Evolutionary conservation across 2,113 vertebrate species (phyloP).

Genomic region (Taurulus bubalis): DNA sequence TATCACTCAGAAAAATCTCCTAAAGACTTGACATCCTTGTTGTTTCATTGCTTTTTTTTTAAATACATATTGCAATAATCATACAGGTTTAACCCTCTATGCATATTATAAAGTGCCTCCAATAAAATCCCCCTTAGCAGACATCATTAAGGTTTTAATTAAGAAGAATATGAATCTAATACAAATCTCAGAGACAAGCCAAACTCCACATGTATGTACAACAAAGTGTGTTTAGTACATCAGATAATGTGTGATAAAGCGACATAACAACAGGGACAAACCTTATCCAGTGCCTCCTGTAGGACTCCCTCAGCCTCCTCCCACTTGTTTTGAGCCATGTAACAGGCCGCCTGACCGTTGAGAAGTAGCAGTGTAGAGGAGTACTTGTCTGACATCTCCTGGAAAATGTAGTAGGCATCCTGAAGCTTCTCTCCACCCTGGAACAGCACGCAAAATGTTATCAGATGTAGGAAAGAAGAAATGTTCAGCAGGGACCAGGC

Average conservation of each 20-base stretch:
- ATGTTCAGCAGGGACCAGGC: neutral
- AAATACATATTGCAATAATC: no score
- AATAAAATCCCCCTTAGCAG: neutral
- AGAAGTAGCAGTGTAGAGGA: slow-evolving; percentile 92
- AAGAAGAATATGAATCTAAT: neutral
- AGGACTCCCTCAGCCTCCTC: slow-evolving; percentile 93
- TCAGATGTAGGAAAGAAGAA: neutral
- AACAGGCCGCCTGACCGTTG: slow-evolving; percentile 91
- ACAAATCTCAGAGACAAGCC: neutral
- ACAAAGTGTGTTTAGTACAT: neutral
- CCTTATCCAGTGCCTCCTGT: slow-evolving; percentile 84
- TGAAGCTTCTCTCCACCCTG: slow-evolving; percentile 97
- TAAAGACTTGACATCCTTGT: neutral
- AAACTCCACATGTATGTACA: neutral
- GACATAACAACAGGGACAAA: neutral
- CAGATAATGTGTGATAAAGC: neutral
- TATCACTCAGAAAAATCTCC: neutral
- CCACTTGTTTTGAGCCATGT: slow-evolving; percentile 97
- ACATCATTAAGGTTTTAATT: slow-evolving; percentile 1
- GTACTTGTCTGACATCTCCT: slow-evolving; percentile 97
- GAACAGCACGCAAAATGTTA: slow-evolving; percentile 14
- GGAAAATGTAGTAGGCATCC: slow-evolving; percentile 98
- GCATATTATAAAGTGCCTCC: neutral
- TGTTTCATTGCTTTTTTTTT: no score
- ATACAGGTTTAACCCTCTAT: neutral